phyloP scores from a whole-genome alignment of 2,888 invertebrate species.

The Calliopum simillimum region DNA sequence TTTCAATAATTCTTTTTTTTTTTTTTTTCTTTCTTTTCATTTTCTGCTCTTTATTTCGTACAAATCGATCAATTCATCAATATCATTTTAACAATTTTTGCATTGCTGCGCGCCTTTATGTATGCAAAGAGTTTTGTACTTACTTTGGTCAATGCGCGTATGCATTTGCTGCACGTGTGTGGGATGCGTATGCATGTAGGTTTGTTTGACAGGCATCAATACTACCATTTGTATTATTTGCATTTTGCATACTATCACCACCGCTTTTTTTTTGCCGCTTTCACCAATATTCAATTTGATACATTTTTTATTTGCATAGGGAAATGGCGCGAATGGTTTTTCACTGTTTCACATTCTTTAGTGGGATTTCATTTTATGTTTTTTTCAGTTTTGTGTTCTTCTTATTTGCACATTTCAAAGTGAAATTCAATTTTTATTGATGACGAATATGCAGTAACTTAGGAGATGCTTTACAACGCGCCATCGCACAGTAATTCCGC shows the following conservation, averaged over 20 bases:
- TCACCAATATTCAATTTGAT: conserved; percentile 22
- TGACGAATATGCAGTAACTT: conserved; percentile 12
- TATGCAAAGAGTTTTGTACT: conserved; percentile 33
- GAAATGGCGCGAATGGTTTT: conserved; percentile 33
- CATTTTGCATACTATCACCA: not conserved
- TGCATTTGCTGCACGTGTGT: conserved; percentile 6
- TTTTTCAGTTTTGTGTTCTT: not conserved
- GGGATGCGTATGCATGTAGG: not conserved
- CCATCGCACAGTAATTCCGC: no score
- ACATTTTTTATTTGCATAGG: conserved; percentile 24
- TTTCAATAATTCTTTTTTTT: conserved; percentile 4
- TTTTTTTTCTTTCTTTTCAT: not conserved
- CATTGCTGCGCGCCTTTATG: conserved; percentile 17
- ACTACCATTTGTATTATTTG: conserved; percentile 9
- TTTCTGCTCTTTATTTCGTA: not conserved
- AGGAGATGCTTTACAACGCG: no score
- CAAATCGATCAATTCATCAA: conserved; percentile 34
- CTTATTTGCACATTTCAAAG: not conserved
- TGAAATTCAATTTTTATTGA: conserved; percentile 28
- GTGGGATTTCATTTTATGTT: not conserved
- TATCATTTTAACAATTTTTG: conserved; percentile 29
- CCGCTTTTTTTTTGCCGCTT: conserved; percentile 5
- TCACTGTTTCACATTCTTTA: not conserved
- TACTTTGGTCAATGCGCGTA: conserved; percentile 11
- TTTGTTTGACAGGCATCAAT: no score